Conservation (phyloP, 2,113 vertebrate genomes). For the Protomyctophum bolini region DNA sequence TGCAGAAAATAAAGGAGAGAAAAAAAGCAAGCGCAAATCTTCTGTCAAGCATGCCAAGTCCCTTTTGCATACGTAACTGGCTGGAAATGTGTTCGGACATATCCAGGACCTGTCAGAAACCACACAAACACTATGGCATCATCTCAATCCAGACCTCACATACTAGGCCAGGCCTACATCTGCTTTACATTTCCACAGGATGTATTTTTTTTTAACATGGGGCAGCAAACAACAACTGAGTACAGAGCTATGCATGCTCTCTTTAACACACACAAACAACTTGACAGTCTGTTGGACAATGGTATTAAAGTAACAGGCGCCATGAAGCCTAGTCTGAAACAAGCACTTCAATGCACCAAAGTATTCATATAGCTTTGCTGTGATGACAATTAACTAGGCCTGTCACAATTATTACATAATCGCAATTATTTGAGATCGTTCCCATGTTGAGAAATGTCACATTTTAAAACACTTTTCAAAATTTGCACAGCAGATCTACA, state of each 20-base stretch:
- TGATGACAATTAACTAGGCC: neutral
- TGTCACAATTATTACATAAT: neutral
- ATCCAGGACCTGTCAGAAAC: constrained; percentile 54
- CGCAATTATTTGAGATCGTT: neutral
- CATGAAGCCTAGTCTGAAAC: constrained; percentile 9
- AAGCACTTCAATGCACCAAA: neutral
- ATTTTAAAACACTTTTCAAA: neutral
- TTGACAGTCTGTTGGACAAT: neutral
- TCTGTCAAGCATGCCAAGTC: constrained; percentile 31
- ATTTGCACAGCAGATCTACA: too few species aligned
- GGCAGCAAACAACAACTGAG: neutral
- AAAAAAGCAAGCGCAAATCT: constrained; percentile 30
- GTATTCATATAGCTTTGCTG: neutral
- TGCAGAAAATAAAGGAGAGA: constrained; percentile 15
- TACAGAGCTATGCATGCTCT: constrained; percentile 1
- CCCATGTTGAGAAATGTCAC: neutral
- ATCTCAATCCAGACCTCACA: constrained; percentile 20
- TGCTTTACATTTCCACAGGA: constrained; percentile 48
- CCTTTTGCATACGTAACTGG: constrained; percentile 58
- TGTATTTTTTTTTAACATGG: neutral
- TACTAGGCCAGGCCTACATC: constrained; percentile 39
- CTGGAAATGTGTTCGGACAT: constrained; percentile 70
- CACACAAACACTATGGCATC: constrained; percentile 32
- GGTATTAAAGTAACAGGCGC: neutral
- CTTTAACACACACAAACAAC: constrained; percentile 5